Evolutionary conservation across 1,140 invertebrate genomes (phyloP).

Genomic region (Anthonomus grandis): DNA sequence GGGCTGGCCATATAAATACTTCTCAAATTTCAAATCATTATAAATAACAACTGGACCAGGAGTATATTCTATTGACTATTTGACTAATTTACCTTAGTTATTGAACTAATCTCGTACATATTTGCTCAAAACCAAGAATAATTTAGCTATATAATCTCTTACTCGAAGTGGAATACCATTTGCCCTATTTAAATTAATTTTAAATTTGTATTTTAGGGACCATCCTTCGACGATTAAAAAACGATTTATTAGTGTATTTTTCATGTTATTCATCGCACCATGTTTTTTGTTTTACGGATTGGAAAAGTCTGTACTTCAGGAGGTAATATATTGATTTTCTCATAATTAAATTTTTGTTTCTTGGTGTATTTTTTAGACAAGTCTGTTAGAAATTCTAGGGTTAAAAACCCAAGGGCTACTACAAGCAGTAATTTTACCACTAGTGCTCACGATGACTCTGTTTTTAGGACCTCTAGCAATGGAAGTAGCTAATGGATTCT

Average conservation of each 20-base stretch:
- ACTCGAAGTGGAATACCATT: no score
- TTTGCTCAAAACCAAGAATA: no score
- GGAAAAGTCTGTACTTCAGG: slow-evolving; percentile 56
- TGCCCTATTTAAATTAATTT: no score
- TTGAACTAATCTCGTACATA: no score
- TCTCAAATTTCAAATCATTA: no score
- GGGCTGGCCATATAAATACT: no score
- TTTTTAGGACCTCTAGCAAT: slow-evolving; percentile 81
- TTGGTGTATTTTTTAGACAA: slow-evolving; percentile 48
- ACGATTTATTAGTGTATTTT: slow-evolving; percentile 80
- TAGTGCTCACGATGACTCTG: slow-evolving; percentile 77
- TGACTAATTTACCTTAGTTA: no score
- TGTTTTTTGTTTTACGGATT: slow-evolving; percentile 70
- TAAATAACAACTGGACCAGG: no score
- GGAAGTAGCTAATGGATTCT: slow-evolving; percentile 65
- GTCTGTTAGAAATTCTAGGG: slow-evolving; percentile 72
- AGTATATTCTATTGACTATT: no score
- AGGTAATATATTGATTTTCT: slow-evolving; percentile 47
- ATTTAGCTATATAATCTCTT: no score
- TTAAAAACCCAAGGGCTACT: slow-evolving; percentile 70
- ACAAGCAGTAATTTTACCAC: slow-evolving; percentile 69
- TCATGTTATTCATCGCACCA: slow-evolving; percentile 77
- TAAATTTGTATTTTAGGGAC: slow-evolving; percentile 62
- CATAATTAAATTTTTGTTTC: slow-evolving; percentile 9
- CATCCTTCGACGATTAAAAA: slow-evolving; percentile 86